Evolutionary conservation across 2,888 invertebrate genomes (phyloP).

Genomic region (Tipula vernalis): DNA sequence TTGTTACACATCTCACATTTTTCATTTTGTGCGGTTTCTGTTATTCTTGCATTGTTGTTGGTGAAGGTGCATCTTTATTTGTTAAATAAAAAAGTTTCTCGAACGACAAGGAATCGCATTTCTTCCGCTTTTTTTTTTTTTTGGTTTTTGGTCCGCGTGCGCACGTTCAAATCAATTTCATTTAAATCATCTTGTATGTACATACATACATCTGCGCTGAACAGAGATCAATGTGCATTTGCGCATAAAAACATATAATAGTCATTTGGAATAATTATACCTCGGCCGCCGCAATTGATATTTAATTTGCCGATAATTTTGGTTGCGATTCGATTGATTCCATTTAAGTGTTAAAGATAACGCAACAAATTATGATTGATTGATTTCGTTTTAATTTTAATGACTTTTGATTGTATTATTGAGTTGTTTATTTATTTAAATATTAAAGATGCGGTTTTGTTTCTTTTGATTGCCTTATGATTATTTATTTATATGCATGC

Average conservation of each 20-base stretch:
- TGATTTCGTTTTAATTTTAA: background rate
- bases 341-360: background rate
- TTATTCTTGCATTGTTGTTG: too few species aligned
- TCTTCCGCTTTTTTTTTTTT: background rate
- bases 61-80: background rate
- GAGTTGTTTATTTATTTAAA: background rate
- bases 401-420: background rate
- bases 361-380: background rate
- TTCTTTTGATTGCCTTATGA: background rate
- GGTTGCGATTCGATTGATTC: background rate
- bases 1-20: background rate
- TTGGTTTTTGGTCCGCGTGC: too few species aligned
- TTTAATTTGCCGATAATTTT: background rate
- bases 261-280: background rate
- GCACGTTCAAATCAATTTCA: background rate
- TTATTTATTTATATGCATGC: background rate
- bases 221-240: background rate
- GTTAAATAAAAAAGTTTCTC: background rate
- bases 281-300: background rate
- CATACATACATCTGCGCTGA: background rate
- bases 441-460: background rate
- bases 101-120: background rate
- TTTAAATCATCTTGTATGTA: background rate
- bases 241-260: background rate
- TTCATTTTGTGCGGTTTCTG: background rate